Base-by-base conservation (phyloP, 2,797 vertebrate species). In the Dicrostonyx torquatus region DNA sequence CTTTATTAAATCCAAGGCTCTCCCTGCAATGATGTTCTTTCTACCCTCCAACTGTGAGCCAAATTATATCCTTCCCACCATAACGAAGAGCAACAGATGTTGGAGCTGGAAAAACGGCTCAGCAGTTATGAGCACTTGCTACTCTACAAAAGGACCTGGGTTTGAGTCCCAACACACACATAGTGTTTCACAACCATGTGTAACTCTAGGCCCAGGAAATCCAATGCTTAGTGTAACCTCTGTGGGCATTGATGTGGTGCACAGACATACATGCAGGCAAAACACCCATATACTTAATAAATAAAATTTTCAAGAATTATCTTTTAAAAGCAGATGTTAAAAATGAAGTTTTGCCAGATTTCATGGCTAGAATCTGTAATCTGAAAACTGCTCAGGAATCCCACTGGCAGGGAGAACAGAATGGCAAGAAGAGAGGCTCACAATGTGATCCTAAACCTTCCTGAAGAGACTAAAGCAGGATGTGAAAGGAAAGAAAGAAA, bases 301-400 rank as follows among this genome's bases (percentile, higher is more conserved):
- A 43, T 62, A 29, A 45, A 31, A 20, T 64, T 43, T 12, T 83
- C 58, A 83, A 45, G 13, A 60, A 83, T 34, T 34, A 34, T 73
- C 43, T 83, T 20, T 83, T 82, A 12, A 72, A 70, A 55, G 9
- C 24, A 48, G n/a, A 26, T 55, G 11, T 73, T 37, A 85, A 87
- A 40, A 29, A 34, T 40, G 34, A 64, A 82, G 1, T 45, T 87
- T 88, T 85, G 37, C 17, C 20, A 22, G 29, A 80, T 88, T 75
- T 94, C 75, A 34, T 40, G 29, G 40, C 10, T 70, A 66, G 64
- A 53, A 10, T 87, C 60, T 45, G 3, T 89, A 64, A 89, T 64
- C 72, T 87, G 45, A 87, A 93, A 87, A 37, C 70, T 72, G 53
- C 34, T 84, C 43, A n/a, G 9, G 68, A 94, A 73, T 84, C 55